These are phyloP conservation scores for Geopemphigus sp. DNA, from an alignment of 1,140 invertebrate species.

Conservation along the genomic window DNA sequence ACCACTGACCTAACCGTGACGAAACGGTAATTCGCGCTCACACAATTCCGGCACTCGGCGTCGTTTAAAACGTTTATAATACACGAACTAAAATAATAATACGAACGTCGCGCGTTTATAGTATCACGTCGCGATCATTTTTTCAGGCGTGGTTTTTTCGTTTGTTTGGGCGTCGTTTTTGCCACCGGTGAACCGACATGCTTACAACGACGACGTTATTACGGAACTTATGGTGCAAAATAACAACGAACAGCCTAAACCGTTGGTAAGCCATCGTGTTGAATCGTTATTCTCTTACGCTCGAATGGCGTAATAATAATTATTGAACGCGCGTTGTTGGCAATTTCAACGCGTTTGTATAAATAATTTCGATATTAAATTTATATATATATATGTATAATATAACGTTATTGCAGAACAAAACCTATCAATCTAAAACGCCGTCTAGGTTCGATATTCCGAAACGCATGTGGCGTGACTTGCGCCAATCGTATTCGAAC, in stretches of 20 bases:
- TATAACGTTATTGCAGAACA: background rate
- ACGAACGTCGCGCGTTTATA: too few species aligned
- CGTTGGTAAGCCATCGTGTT: background rate
- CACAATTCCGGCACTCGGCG: too few species aligned
- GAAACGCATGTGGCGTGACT: slow-evolving; percentile 21
- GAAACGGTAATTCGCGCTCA: too few species aligned
- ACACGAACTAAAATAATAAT: too few species aligned
- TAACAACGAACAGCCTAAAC: background rate
- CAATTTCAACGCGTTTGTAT: too few species aligned
- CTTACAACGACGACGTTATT: background rate
- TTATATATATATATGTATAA: too few species aligned
- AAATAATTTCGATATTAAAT: too few species aligned
- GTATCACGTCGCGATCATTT: too few species aligned
- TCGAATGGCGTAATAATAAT: too few species aligned
- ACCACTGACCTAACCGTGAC: too few species aligned
- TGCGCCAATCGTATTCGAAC: slow-evolving; percentile 42
- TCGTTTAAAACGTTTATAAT: too few species aligned
- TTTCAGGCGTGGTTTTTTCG: slow-evolving; percentile 39
- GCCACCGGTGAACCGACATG: slow-evolving; percentile 24
- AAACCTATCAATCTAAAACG: background rate
- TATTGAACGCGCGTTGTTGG: too few species aligned
- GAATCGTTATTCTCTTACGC: background rate
- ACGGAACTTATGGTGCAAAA: background rate
- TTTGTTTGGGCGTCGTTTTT: slow-evolving; percentile 34
- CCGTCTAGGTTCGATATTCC: background rate